phyloP scores from a whole-genome alignment of 2,797 vertebrate species.

The Danio albolineatus region DNA sequence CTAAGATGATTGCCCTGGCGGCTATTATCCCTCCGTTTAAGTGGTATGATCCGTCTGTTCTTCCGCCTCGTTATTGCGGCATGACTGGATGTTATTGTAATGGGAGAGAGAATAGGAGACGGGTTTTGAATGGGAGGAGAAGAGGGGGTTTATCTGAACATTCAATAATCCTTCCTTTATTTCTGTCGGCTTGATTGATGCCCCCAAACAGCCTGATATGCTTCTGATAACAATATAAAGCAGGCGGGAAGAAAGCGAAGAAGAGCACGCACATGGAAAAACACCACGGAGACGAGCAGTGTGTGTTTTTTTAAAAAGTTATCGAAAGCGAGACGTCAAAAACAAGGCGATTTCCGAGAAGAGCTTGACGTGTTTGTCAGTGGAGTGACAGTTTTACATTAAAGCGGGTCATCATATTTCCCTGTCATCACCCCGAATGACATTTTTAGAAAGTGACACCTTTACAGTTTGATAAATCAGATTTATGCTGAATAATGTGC shows the following conservation, averaged over 20 bases:
- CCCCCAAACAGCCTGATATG: conserved; percentile 29
- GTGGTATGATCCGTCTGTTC: conserved; percentile 57
- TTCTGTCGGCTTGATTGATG: conserved; percentile 38
- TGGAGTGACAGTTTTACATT: conserved; percentile 75
- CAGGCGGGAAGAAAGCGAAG: neutral
- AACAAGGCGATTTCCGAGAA: conserved; percentile 26
- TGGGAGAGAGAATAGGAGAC: conserved; percentile 30
- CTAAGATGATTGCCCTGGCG: conserved; percentile 76
- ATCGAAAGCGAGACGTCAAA: neutral
- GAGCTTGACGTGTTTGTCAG: conserved; percentile 60
- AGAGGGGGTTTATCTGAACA: conserved; percentile 32
- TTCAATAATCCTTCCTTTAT: conserved; percentile 21
- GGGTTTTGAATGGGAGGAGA: conserved; percentile 20
- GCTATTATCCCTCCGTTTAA: conserved; percentile 72
- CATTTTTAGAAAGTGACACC: conserved; percentile 86
- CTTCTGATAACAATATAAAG: conserved; percentile 38
- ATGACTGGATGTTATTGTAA: conserved; percentile 59
- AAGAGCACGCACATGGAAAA: neutral
- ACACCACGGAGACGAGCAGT: conserved; percentile 9
- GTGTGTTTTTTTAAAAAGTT: conserved; percentile 3
- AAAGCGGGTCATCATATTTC: conserved; percentile 83
- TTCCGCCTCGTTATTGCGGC: conserved; percentile 48
- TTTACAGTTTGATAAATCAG: conserved; percentile 86
- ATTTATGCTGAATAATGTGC: conserved; percentile 69
- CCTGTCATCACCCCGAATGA: conserved; percentile 78